A percentile compares a stretch with the other conserved stretches of the same genome.
These are phyloP conservation scores for Dusona sp. DNA, from an alignment of 2,888 invertebrate species.

Conservation along the genomic window DNA sequence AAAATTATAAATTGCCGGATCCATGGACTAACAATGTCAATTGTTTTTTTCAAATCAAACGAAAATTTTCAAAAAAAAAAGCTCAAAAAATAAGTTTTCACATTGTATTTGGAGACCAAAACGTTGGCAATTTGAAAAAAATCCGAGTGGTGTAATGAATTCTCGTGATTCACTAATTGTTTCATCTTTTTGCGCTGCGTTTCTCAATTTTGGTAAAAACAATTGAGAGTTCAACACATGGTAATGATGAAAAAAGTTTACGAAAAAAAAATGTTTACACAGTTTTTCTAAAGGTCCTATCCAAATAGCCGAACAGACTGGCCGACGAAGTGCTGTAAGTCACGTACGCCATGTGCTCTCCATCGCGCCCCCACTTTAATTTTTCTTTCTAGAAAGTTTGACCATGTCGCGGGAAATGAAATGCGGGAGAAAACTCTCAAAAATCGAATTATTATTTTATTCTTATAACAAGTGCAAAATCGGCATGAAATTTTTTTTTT, in stretches of 20 bases:
- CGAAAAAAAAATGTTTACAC: background rate
- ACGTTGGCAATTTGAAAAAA: background rate
- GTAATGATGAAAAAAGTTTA: background rate
- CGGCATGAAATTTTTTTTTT: too few species aligned
- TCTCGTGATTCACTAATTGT: background rate
- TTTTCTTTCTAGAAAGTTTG: background rate
- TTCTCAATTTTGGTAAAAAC: background rate
- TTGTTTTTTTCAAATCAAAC: too few species aligned
- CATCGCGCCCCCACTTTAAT: background rate
- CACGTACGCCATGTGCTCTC: background rate
- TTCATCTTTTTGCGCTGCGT: too few species aligned
- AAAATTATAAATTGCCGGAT: too few species aligned
- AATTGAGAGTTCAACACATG: background rate
- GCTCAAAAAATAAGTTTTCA: too few species aligned
- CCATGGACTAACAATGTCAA: too few species aligned
- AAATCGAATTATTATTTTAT: background rate
- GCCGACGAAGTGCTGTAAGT: background rate
- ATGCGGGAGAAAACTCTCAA: background rate
- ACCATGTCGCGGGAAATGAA: background rate
- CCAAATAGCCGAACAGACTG: background rate
- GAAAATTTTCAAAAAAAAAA: too few species aligned
- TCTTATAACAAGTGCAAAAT: background rate
- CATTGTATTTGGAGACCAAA: too few species aligned
- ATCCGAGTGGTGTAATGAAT: background rate
- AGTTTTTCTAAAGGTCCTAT: background rate